phyloP scores from a whole-genome alignment of 2,888 invertebrate species.

The Plusia festucae region DNA sequence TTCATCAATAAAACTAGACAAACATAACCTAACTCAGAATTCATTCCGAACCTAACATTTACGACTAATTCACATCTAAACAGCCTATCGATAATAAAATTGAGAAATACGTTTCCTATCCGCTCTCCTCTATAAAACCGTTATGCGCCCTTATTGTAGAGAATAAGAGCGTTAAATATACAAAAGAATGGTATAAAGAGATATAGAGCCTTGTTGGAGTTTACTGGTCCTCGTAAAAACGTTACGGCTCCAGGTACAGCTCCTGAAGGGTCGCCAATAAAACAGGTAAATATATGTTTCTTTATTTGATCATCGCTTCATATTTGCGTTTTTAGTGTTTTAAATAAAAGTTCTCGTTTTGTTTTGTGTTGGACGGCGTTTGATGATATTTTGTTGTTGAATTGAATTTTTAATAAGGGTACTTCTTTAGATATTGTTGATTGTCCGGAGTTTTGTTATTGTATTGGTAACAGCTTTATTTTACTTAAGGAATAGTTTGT shows the following conservation, averaged over 20 bases:
- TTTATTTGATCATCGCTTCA: conserved; percentile 82
- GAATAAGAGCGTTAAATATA: conserved; percentile 83
- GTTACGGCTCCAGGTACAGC: conserved; percentile 77
- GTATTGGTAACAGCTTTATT: no score
- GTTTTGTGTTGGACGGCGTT: conserved; percentile 19
- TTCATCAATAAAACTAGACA: not conserved
- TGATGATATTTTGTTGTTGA: not conserved
- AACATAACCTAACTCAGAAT: not conserved
- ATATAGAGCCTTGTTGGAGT: conserved; percentile 77
- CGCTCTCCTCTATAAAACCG: conserved; percentile 61
- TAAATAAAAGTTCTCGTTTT: conserved; percentile 41
- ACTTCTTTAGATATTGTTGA: no score
- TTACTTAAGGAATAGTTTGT: no score
- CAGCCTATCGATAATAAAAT: conserved; percentile 56
- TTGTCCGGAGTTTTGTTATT: no score
- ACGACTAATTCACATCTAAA: conserved; percentile 49
- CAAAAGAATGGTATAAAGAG: conserved; percentile 85
- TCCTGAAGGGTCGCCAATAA: conserved; percentile 77
- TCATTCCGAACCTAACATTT: conserved; percentile 45
- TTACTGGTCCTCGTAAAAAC: conserved; percentile 79
- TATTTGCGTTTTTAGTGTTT: conserved; percentile 65
- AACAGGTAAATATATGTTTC: conserved; percentile 77
- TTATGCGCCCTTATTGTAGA: conserved; percentile 59
- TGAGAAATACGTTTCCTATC: conserved; percentile 51
- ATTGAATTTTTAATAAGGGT: not conserved